Evolutionary conservation across 2,888 invertebrate species (phyloP), one percentile per base, ranked within the genome.

Genomic region (Lordiphosa andalusiaca): DNA sequence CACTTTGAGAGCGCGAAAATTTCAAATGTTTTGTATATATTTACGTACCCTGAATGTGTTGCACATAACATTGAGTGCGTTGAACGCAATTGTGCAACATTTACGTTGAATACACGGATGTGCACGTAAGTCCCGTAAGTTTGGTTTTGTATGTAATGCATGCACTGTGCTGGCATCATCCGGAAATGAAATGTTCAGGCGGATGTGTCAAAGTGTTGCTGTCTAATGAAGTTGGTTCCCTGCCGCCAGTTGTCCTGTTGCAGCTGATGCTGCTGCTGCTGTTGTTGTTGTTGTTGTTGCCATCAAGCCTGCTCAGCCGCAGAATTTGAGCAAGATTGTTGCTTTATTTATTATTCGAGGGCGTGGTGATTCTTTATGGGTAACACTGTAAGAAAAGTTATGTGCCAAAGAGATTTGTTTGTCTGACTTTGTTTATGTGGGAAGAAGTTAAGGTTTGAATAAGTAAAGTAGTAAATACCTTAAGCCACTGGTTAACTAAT

Each of bases 191-290:
- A 46, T 30, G 49, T 47, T 53, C 51, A 61, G 67, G 54, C 57
- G 71, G 61, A 78, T 52, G 65, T 69, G 59, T 59, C 77, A 65
- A 84, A 65, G 69, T 71, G 71, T 73, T 71, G 69, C 57, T 59
- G 21, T 42, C 39, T 71, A 73, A 76, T 66, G 63, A 66, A 73
- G 69, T 62, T 65, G 51, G 25, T 49, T 56, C 38, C 7, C 49
- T 42, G 46, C 42, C 41, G 21, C 25, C 16, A 9, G 30, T 30
- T 10, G 30, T 30, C 30, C 30, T 30, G 30, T 30, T 30, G 30
- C 30, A 10, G 30, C 30, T 30, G 9, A 7, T 23, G 23, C 23
- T 23, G 23, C 6, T 33, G 9, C 16, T 25, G 21, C 35, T 50
- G 42, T 42, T 44, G n/a, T 35, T 39, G 13, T 36, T 58, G 46